Conservation (phyloP, 1,140 invertebrate species). For the Euura saliciscinereae region DNA sequence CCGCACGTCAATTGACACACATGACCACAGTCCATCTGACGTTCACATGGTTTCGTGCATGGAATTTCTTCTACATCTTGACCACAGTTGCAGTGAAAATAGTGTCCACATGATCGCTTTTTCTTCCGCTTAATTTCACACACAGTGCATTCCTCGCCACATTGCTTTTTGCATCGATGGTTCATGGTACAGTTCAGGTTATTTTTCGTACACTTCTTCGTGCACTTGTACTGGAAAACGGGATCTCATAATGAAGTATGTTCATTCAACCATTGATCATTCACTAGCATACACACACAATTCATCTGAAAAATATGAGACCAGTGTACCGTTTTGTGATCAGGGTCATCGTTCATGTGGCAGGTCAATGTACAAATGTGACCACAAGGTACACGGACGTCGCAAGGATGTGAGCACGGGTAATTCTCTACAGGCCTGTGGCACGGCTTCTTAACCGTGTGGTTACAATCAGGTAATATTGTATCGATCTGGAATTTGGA, state of each 20-base stretch:
- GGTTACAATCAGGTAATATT: background rate
- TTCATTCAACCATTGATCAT: background rate
- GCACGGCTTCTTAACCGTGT: conserved; percentile 49
- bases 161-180: conserved; percentile 58
- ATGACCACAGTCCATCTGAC: background rate
- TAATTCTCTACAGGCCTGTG: conserved; percentile 39
- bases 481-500: background rate
- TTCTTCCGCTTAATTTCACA: conserved; percentile 45
- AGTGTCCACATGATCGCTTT: conserved; percentile 51
- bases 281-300: background rate
- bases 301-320: conserved; percentile 1
- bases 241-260: background rate
- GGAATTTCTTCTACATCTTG: conserved; percentile 42
- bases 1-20: background rate
- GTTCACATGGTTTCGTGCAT: conserved; percentile 47
- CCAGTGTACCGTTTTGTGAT: conserved; percentile 49
- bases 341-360: conserved; percentile 59
- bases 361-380: conserved; percentile 56
- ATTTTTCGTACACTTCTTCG: conserved; percentile 52
- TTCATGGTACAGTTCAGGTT: conserved; percentile 53
- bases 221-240: conserved; percentile 58
- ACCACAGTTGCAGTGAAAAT: conserved; percentile 47
- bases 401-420: conserved; percentile 51
- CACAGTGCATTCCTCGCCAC: conserved; percentile 57
- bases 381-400: conserved; percentile 57